phyloP scores from a whole-genome alignment of 2,888 invertebrate genomes.

The Lasioglossum leucozonium region DNA sequence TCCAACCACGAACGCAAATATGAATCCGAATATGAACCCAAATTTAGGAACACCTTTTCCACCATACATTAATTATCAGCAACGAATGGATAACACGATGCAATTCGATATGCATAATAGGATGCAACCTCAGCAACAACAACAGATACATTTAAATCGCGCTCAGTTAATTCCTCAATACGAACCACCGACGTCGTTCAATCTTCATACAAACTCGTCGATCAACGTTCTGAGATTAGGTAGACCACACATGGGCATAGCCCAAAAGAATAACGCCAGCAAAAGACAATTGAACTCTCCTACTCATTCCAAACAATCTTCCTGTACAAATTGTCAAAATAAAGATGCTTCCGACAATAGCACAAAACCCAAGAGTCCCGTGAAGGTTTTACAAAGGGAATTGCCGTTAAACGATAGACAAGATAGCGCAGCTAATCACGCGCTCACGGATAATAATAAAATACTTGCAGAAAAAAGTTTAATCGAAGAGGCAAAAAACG shows the following conservation, averaged over 20 bases:
- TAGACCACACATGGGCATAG: constrained; percentile 72
- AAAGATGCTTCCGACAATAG: constrained; percentile 66
- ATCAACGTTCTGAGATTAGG: constrained; percentile 64
- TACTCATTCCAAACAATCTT: constrained; percentile 65
- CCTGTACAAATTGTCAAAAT: constrained; percentile 61
- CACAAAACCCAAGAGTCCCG: constrained; percentile 74
- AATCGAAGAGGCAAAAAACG: constrained; percentile 56
- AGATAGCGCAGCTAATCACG: constrained; percentile 53
- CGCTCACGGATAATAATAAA: constrained; percentile 49
- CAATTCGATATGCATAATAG: constrained; percentile 70
- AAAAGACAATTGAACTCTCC: constrained; percentile 74
- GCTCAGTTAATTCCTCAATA: constrained; percentile 68
- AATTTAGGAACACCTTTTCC: constrained; percentile 65
- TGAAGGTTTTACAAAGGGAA: constrained; percentile 73
- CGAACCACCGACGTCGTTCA: constrained; percentile 55
- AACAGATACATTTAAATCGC: constrained; percentile 67
- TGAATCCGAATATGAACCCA: constrained; percentile 66
- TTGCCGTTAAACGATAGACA: constrained; percentile 51
- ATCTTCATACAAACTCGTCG: constrained; percentile 54
- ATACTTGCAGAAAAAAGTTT: constrained; percentile 32
- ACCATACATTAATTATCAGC: constrained; percentile 67
- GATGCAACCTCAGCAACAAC: constrained; percentile 70
- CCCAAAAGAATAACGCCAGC: constrained; percentile 70
- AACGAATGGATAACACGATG: constrained; percentile 71
- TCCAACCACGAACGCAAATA: constrained; percentile 44